Evolutionary conservation across 2,888 invertebrate species (phyloP).

Genomic region (Drosophila mettleri): DNA sequence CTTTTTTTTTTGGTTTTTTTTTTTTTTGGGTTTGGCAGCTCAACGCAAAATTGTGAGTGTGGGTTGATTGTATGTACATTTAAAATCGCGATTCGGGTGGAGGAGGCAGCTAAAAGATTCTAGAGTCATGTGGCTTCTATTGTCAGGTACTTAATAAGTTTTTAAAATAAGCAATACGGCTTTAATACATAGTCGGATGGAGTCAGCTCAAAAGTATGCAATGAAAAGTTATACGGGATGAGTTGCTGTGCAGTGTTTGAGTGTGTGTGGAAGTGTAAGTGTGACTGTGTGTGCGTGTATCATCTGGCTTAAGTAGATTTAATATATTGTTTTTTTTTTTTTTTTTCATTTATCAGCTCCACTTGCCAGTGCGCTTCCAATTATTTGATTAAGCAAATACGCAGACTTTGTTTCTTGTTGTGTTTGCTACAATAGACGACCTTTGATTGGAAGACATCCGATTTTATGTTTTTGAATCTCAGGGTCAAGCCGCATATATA

Average conservation of each 20-base stretch:
- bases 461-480: conserved; percentile 85
- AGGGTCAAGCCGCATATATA: conserved; percentile 84
- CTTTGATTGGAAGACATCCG: conserved; percentile 86
- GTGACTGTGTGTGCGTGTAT: conserved; percentile 8
- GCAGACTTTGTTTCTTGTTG: conserved; percentile 81
- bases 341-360: conserved; percentile 50
- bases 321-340: conserved; percentile 33
- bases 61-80: conserved; percentile 55
- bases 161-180: conserved; percentile 9
- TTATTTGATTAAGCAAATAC: conserved; percentile 73
- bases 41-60: conserved; percentile 31
- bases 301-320: conserved; percentile 29
- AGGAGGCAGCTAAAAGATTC: conserved; percentile 17
- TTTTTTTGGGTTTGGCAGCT: conserved; percentile 43
- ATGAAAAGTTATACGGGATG: conserved; percentile 27
- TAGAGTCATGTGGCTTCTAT: conserved; percentile 57
- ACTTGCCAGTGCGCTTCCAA: conserved; percentile 69
- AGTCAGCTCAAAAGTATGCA: conserved; percentile 40
- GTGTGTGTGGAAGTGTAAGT: not conserved
- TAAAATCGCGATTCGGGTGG: not conserved
- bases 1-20: conserved; percentile 10
- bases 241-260: conserved; percentile 48
- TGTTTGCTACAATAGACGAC: conserved; percentile 84
- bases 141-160: conserved; percentile 80
- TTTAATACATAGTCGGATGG: not conserved